phyloP scores from a whole-genome alignment of 2,888 invertebrate species.

The Proisotoma minuta region DNA sequence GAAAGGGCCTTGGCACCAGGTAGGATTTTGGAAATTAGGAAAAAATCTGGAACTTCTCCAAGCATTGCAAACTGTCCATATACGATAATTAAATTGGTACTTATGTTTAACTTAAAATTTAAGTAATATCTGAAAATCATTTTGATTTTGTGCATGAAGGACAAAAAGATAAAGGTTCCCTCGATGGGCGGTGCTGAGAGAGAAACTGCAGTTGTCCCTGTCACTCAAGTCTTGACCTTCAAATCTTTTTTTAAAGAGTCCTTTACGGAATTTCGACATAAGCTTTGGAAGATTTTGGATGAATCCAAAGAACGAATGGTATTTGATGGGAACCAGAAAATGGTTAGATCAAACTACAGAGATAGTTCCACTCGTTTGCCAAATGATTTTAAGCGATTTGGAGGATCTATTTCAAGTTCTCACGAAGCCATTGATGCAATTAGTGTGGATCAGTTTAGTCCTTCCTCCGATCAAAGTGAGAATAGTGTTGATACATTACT shows the following conservation, averaged over 20 bases:
- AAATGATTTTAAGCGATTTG: neutral
- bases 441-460: neutral
- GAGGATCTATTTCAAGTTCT: neutral
- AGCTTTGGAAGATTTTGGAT: conserved; percentile 7
- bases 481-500: too few relatives aligned
- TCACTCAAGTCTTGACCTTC: conserved; percentile 22
- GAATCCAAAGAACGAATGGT: neutral
- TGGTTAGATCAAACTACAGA: neutral
- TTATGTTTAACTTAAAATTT: neutral
- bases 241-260: conserved; percentile 30
- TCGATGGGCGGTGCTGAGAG: conserved; percentile 10
- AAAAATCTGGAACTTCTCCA: conserved; percentile 15
- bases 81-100: conserved; percentile 31
- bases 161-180: conserved; percentile 26
- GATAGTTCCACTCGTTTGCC: neutral
- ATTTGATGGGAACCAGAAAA: neutral
- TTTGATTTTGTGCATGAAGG: conserved; percentile 13
- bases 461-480: neutral
- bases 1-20: conserved; percentile 30
- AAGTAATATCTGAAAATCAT: neutral
- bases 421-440: conserved; percentile 5
- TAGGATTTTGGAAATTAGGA: conserved; percentile 30
- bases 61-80: conserved; percentile 20
- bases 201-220: conserved; percentile 25
- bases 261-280: conserved; percentile 23